Evolutionary conservation across 2,113 vertebrate genomes (phyloP).

Genomic region (Lycaon pictus): DNA sequence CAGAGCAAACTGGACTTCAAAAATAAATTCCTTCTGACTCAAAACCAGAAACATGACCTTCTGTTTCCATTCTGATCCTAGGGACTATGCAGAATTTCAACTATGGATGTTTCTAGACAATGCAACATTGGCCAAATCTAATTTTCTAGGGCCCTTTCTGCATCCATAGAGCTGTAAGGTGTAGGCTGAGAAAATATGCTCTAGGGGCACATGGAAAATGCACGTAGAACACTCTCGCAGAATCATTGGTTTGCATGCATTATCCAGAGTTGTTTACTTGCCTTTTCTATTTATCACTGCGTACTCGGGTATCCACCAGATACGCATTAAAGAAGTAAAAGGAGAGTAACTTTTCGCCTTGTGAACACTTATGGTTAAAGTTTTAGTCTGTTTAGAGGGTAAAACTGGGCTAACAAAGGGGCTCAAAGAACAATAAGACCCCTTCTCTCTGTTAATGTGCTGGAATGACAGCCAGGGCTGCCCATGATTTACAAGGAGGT

Average conservation of each 20-base stretch:
- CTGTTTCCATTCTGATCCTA: not conserved
- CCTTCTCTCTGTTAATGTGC: too few relatives aligned
- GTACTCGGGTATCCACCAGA: not conserved
- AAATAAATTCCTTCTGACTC: not conserved
- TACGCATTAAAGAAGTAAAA: not conserved
- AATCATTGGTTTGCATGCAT: not conserved
- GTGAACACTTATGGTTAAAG: not conserved
- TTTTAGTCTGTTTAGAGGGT: not conserved
- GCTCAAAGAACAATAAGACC: not conserved
- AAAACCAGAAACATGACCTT: not conserved
- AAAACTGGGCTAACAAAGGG: not conserved
- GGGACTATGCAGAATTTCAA: not conserved
- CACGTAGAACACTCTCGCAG: not conserved
- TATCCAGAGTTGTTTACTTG: not conserved
- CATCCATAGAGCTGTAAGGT: not conserved
- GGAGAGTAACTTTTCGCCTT: not conserved
- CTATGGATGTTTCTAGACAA: not conserved
- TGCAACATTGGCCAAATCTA: accelerated
- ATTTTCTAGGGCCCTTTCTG: not conserved
- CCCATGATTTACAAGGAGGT: not conserved
- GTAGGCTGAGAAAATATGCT: not conserved
- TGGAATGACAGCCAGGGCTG: not conserved
- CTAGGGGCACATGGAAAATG: accelerated
- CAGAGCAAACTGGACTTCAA: not conserved
- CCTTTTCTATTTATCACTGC: not conserved